phyloP scores from a whole-genome alignment of 1,140 invertebrate genomes.

The Arctopsyche grandis region DNA sequence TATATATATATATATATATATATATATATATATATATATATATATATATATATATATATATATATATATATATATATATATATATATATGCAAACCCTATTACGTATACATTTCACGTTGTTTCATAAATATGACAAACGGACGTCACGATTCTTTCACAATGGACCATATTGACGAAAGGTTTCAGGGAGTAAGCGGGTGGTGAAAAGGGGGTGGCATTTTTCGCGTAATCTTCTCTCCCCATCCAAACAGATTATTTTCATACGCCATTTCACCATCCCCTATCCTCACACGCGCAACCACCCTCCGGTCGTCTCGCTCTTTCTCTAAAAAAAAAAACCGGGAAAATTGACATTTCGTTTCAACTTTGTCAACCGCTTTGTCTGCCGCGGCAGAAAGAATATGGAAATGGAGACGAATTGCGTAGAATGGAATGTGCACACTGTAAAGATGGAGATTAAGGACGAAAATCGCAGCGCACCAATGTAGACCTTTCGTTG shows the following conservation, averaged over 20 bases:
- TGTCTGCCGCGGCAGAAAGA: constrained; percentile 48
- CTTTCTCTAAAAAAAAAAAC: constrained; percentile 28
- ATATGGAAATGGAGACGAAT: constrained; percentile 45
- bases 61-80: too few relatives aligned
- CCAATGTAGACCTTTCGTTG: constrained; percentile 13
- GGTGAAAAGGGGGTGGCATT: background rate
- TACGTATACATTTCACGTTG: background rate
- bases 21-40: too few relatives aligned
- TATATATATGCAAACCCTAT: too few relatives aligned
- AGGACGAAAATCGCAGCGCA: background rate
- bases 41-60: too few relatives aligned
- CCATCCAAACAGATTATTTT: constrained; percentile 41
- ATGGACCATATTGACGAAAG: constrained; percentile 30
- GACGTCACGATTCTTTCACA: background rate
- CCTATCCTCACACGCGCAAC: background rate
- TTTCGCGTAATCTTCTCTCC: constrained; percentile 34
- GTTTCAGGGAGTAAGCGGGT: background rate
- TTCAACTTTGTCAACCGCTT: constrained; percentile 54
- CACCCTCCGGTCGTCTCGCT: background rate
- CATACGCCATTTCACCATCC: constrained; percentile 40
- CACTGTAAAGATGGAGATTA: background rate
- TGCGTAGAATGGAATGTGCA: background rate
- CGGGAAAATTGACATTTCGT: constrained; percentile 53
- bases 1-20: too few relatives aligned
- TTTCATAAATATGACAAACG: too few relatives aligned